phyloP scores from a whole-genome alignment of 2,797 vertebrate species.

The Adrianichthys oophorus region DNA sequence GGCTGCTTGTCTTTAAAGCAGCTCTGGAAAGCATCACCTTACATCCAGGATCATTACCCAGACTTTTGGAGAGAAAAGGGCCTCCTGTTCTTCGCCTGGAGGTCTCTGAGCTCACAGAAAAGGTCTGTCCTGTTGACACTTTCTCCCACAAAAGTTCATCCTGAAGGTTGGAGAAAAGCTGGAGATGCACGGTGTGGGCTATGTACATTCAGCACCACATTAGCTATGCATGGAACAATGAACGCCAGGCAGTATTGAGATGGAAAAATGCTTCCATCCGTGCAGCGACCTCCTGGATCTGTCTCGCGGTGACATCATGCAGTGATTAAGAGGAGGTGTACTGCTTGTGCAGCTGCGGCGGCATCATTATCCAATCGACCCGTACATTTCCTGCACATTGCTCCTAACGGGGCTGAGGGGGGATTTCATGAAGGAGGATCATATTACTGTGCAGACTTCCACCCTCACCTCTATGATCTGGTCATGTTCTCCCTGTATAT shows the following conservation, averaged over 20 bases:
- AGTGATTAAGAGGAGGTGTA: slow-evolving; percentile 34
- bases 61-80: slow-evolving; percentile 57
- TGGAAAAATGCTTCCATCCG: slow-evolving; percentile 16
- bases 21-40: slow-evolving; percentile 57
- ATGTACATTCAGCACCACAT: slow-evolving; percentile 43
- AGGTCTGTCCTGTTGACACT: slow-evolving; percentile 12
- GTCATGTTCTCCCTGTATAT: slow-evolving; percentile 52
- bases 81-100: slow-evolving; percentile 34
- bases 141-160: slow-evolving; percentile 8
- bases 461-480: slow-evolving; percentile 55
- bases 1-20: slow-evolving; percentile 31
- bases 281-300: slow-evolving; percentile 27
- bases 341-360: slow-evolving; percentile 36
- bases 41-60: slow-evolving; percentile 51
- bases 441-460: slow-evolving; percentile 62
- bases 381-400: slow-evolving; percentile 35
- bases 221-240: slow-evolving; percentile 64
- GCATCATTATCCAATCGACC: slow-evolving; percentile 50
- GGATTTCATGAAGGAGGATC: slow-evolving; percentile 52
- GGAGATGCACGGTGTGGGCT: slow-evolving; percentile 30
- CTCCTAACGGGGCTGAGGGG: slow-evolving; percentile 34
- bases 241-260: slow-evolving; percentile 23
- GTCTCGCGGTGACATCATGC: slow-evolving; percentile 38
- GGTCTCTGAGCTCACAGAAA: slow-evolving; percentile 22
- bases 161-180: slow-evolving; percentile 23